Conservation (phyloP, 2,888 invertebrate genomes). For the Scelioninae gen. 1 region DNA sequence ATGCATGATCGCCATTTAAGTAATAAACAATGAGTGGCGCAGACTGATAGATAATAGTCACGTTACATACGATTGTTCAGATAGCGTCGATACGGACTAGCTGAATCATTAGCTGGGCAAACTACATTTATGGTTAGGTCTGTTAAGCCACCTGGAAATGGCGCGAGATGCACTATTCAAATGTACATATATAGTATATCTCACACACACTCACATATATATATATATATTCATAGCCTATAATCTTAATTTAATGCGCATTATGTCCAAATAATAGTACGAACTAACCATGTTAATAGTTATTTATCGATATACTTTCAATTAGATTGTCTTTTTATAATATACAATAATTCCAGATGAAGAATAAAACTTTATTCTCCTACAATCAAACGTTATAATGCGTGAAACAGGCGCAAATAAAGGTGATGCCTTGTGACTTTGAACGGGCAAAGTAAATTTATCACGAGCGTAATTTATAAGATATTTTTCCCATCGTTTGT, state of each 20-base stretch:
- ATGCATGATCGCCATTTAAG: constrained; percentile 64
- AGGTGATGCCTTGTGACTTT: constrained; percentile 10
- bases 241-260: no score
- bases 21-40: constrained; percentile 49
- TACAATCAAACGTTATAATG: constrained; percentile 6
- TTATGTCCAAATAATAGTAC: no score
- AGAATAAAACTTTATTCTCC: constrained; percentile 12
- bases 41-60: constrained; percentile 64
- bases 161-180: no score
- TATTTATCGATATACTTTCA: no score
- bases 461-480: constrained; percentile 31
- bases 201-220: no score
- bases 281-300: no score
- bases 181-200: no score
- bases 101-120: constrained; percentile 62
- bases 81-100: constrained; percentile 48
- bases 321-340: no score
- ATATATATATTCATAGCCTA: no score
- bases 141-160: no score
- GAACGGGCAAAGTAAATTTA: constrained; percentile 43
- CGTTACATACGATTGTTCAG: constrained; percentile 64
- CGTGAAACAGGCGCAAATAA: constrained; percentile 7
- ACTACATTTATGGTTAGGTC: no score
- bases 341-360: no score
- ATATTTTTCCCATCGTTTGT: constrained; percentile 18